Percentiles rank a stretch among this genome's conserved stretches.
Evolutionary conservation across 1,140 invertebrate genomes (phyloP).

Genomic region (Atta texana): DNA sequence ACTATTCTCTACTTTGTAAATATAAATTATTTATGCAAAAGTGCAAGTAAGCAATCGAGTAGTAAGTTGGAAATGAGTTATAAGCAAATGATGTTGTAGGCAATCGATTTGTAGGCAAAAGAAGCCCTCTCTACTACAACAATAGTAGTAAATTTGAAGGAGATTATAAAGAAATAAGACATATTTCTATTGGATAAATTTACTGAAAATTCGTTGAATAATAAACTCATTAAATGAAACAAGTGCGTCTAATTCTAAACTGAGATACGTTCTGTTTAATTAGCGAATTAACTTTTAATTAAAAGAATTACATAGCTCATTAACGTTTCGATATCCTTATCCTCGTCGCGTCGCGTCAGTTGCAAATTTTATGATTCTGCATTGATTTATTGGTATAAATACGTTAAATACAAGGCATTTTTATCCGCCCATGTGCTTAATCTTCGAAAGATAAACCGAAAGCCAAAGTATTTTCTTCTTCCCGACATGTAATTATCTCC

Average conservation of each 20-base stretch:
- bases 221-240: neutral
- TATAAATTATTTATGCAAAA: too few relatives aligned
- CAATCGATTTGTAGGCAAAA: too few relatives aligned
- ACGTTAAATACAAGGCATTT: neutral
- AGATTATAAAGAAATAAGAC: neutral
- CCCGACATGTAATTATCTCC: slow-evolving; percentile 39
- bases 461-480: neutral
- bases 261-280: neutral
- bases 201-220: neutral
- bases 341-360: neutral
- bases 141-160: neutral
- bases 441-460: slow-evolving; percentile 1
- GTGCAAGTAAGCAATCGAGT: too few relatives aligned
- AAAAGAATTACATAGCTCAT: neutral
- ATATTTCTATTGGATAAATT: neutral
- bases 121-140: too few relatives aligned
- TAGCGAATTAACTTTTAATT: neutral
- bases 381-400: neutral
- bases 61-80: too few relatives aligned
- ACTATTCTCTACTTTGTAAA: too few relatives aligned
- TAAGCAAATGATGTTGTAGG: too few relatives aligned
- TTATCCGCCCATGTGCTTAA: neutral
- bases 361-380: neutral
- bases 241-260: neutral
- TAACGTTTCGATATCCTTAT: neutral